A percentile compares a stretch with the other conserved stretches of the same genome.
Conservation (phyloP, 2,888 invertebrate species). For the Leptogaster cylindrica region DNA sequence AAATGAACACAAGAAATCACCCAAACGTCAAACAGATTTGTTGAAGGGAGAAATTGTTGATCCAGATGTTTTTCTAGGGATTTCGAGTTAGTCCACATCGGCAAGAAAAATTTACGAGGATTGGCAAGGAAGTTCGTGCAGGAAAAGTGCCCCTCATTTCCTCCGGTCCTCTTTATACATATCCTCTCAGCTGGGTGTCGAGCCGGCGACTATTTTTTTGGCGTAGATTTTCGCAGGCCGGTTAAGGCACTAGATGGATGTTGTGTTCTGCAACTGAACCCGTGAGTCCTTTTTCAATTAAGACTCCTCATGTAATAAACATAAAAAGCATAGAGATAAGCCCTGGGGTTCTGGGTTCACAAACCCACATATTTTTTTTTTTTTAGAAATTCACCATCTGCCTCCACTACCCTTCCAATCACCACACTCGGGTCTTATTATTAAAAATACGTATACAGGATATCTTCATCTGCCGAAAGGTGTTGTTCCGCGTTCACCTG, state of each 20-base stretch:
- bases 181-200: no score
- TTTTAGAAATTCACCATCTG: no score
- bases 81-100: constrained; percentile 18
- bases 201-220: no score
- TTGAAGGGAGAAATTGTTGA: constrained; percentile 29
- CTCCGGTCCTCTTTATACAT: no score
- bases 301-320: constrained; percentile 29
- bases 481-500: constrained; percentile 28
- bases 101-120: constrained; percentile 1
- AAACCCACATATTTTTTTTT: no score
- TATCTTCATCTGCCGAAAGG: constrained; percentile 30
- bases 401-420: neutral
- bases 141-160: no score
- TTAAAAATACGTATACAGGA: constrained; percentile 16
- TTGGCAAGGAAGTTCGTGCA: no score
- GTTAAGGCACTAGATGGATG: neutral
- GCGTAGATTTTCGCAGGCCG: no score
- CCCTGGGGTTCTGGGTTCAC: neutral
- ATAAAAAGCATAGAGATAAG: constrained; percentile 37
- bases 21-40: constrained; percentile 24
- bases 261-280: neutral
- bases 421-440: neutral
- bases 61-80: constrained; percentile 26
- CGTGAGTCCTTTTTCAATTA: constrained; percentile 29
- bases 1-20: constrained; percentile 27